phyloP scores from a whole-genome alignment of 1,140 invertebrate species.

The Scylla paramamosain region DNA sequence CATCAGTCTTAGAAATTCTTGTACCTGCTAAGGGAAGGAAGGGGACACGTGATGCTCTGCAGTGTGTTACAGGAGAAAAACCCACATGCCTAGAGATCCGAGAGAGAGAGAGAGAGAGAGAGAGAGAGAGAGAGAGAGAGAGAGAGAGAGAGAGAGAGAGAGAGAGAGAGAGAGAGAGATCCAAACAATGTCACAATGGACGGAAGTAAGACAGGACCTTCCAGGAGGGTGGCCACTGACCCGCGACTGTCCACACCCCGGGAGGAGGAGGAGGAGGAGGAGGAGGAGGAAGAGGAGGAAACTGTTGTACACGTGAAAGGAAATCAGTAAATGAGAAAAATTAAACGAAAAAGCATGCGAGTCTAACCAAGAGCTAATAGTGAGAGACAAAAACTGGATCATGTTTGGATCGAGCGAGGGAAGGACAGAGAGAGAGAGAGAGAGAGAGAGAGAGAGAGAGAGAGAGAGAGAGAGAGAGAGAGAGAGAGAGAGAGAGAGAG shows the following conservation, averaged over 20 bases:
- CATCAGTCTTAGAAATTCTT: too few species aligned
- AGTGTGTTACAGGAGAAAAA: too few species aligned
- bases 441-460: slow-evolving; percentile 33
- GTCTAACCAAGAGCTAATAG: too few species aligned
- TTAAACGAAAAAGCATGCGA: neutral
- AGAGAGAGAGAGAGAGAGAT: neutral
- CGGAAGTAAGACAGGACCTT: slow-evolving; percentile 38
- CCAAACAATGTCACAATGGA: slow-evolving; percentile 51
- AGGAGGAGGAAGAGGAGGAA: neutral
- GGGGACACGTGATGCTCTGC: too few species aligned
- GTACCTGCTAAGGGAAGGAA: too few species aligned
- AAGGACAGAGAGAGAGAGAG: too few species aligned
- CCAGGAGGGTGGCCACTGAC: slow-evolving; percentile 28
- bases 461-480: slow-evolving; percentile 45
- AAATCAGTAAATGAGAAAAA: slow-evolving; percentile 26
- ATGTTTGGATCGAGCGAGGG: neutral
- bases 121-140: slow-evolving; percentile 40
- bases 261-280: neutral
- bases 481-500: slow-evolving; percentile 39
- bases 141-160: slow-evolving; percentile 44
- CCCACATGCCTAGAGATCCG: neutral
- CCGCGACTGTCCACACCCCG: slow-evolving; percentile 30
- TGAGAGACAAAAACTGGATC: neutral
- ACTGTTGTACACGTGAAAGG: neutral
- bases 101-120: slow-evolving; percentile 48